Evolutionary conservation across 35 echinoderm and acorn worm genomes (phyloP), one percentile per base, ranked within the genome.

Genomic region (Stichopus chloronotus): DNA sequence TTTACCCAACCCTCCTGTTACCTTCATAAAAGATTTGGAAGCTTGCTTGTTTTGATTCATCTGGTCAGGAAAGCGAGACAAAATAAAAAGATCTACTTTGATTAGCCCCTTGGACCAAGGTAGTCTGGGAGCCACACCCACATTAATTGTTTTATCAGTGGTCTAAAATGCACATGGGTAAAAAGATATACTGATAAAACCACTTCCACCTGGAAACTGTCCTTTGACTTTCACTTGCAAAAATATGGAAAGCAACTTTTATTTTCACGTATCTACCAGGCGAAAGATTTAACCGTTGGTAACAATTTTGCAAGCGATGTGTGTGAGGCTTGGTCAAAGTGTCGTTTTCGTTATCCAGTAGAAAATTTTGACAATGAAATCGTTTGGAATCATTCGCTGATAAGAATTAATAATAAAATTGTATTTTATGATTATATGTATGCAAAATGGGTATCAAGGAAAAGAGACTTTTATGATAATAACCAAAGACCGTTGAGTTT

Each of bases 341-440:
- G n/a, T n/a, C n/a, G n/a, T n/a, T n/a, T n/a, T 81, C 78, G 24
- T 25, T 52, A 55, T 81, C 24, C 24, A 23, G 78, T 25, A 81
- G 78, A 81, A 11, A 52, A 81, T 81, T 81, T 52, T 5, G 25
- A 81, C 0, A 25, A 81, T 81, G 5, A 81, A 81, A 81, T 81
- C 5, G 52, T 81, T 81, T 8, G 24, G 78, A 23, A 43, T 81
- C 22, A 81, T 81, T 81, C 78, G 13, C 78, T 43, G 11, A 53
- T 30, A 78, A 78, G 76, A 21, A 78, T 78, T 17, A 5, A 52
- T 52, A 81, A 81, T 81, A 10, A 81, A 81, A 55, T 81, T 81
- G 24, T 81, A 52, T 55, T 21, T 81, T 53, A 81, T 81, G 13
- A 81, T 12, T 52, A 81, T 25, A 81, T 23, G 78, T 81, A 4